Percentiles rank a stretch among this genome's conserved stretches.
phyloP scores from a whole-genome alignment of 37 sponge, comb jelly and placozoan species.

The Spongia lamella region DNA sequence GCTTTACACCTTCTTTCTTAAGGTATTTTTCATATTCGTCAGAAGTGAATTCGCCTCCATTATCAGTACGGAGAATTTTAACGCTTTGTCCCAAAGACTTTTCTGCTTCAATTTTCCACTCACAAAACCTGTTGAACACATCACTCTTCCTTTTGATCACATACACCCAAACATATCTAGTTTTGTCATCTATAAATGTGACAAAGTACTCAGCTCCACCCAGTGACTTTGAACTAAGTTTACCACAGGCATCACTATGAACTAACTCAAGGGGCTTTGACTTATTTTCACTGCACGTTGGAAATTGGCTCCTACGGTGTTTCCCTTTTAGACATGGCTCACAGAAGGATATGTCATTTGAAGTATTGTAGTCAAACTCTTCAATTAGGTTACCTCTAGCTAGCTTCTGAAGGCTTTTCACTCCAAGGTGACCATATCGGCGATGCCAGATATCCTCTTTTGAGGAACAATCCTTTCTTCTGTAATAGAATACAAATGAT shows the following conservation, averaged over 20 bases:
- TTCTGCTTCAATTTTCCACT: conserved; percentile 31
- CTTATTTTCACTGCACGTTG: not conserved
- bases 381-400: conserved; percentile 34
- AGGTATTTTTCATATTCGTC: conserved; percentile 23
- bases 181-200: conserved; percentile 24
- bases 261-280: conserved; percentile 1
- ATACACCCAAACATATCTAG: conserved; percentile 27
- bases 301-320: not conserved
- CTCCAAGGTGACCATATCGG: conserved; percentile 51
- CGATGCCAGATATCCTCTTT: conserved; percentile 55
- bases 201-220: conserved; percentile 29
- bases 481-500: not conserved
- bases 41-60: too few species aligned
- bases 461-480: not conserved
- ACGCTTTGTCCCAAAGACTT: conserved; percentile 10
- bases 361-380: conserved; percentile 32
- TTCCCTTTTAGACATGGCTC: conserved; percentile 20
- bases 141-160: conserved; percentile 13
- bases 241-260: conserved; percentile 21
- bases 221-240: conserved; percentile 24
- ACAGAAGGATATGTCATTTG: conserved; percentile 1
- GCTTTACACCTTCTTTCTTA: conserved; percentile 12
- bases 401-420: conserved; percentile 30
- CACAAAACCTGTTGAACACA: conserved; percentile 20
- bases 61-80: conserved; percentile 20